Evolutionary conservation across 1,140 invertebrate genomes (phyloP), one percentile per base, ranked within the genome.

Genomic region (Holcopasites calliopsidis): DNA sequence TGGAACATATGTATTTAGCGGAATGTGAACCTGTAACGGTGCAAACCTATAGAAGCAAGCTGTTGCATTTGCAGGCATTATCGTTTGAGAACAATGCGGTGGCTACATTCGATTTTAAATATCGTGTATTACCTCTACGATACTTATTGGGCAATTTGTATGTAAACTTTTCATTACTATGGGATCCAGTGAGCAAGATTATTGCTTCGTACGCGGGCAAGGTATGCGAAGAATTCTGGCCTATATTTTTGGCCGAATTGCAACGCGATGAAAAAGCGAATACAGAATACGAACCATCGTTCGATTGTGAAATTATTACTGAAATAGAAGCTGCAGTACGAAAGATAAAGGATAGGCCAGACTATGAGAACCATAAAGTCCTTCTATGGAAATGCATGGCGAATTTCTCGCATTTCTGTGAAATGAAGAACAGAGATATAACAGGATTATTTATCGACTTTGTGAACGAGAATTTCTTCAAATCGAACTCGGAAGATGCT

Each of bases 101-200:
- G 4, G 91, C 91, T 57, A 88, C 93, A 49, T 92, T 94, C 0
- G 88, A 93, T 47, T 93, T 93, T 28, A 93, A 92, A 76, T 91
- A 92, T 80, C 93, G 94, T 85, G 85, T 94, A 85, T 89, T 93
- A 57, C 93, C 95, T 0, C 85, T 98, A 3, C 92, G 94, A 62
- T 97, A 96, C 87, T 92, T 98, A 69, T 92, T 98, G 8, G 97
- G 97, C 8, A 93, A 94, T 74, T 90, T 98, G 3, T 97, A 96
- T 88, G 91, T 96, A 3, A 98, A 98, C 88, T 98, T 98, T 80
- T 95, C 96, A 83, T 90, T 97, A 26, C 85, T 99, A 0, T 99
- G 97, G 97, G 94, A 96, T 55, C 96, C 97, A n/a, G 91, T 96
- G 0, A 91, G 93, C 8, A 93, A 95, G 83, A 92, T 97, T 23